Conservation (phyloP, 1,140 invertebrate species). For the Temnothorax curvispinosus region DNA sequence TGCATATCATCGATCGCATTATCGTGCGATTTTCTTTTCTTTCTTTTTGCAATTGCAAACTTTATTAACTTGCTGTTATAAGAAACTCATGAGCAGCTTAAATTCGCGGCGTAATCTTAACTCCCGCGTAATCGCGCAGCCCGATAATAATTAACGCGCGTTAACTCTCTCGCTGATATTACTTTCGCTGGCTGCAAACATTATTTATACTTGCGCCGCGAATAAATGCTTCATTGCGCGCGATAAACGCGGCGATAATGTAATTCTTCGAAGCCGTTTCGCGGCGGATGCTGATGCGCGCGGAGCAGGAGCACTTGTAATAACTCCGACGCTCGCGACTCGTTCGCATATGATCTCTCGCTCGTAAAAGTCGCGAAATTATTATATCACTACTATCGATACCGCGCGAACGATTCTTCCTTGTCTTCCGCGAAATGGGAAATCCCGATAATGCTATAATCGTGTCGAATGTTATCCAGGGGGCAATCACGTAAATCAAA, state of each 20-base stretch:
- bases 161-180: constrained; percentile 30
- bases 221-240: constrained; percentile 36
- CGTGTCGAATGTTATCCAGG: constrained; percentile 29
- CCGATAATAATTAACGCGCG: constrained; percentile 34
- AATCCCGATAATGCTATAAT: neutral
- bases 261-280: constrained; percentile 37
- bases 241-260: constrained; percentile 52
- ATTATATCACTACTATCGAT: constrained; percentile 25
- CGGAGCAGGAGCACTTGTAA: constrained; percentile 18
- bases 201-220: constrained; percentile 7
- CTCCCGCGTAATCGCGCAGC: constrained; percentile 16
- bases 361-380: constrained; percentile 26
- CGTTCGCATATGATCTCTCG: neutral
- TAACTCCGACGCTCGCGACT: neutral
- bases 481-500: neutral
- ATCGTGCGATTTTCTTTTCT: neutral
- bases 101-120: constrained; percentile 9
- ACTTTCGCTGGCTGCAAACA: constrained; percentile 45
- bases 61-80: neutral
- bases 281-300: constrained; percentile 24
- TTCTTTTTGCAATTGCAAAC: neutral
- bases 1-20: neutral
- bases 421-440: neutral
- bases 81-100: neutral
- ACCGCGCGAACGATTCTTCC: neutral